Conservation (phyloP, 2,888 invertebrate species). For the Peribatodes rhomboidaria region DNA sequence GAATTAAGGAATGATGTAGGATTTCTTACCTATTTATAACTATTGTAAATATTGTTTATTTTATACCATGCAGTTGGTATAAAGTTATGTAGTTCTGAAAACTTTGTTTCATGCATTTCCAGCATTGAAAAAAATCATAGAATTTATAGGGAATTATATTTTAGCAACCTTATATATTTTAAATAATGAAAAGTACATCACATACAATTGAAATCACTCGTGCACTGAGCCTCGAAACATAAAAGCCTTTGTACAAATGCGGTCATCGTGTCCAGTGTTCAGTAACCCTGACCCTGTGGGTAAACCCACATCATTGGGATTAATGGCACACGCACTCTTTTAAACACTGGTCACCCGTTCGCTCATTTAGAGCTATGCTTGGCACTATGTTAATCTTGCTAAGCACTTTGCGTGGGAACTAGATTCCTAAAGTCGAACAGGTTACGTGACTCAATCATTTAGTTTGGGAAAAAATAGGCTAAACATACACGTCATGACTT, state of each 20-base stretch:
- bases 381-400: background rate
- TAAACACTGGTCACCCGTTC: conserved; percentile 8
- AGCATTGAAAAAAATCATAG: no score
- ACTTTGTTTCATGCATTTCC: no score
- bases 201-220: conserved; percentile 5
- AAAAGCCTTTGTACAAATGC: conserved; percentile 28
- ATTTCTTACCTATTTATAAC: no score
- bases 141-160: no score
- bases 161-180: no score
- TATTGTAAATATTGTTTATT: no score
- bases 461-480: background rate
- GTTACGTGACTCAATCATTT: background rate
- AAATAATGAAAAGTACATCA: background rate
- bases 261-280: conserved; percentile 19
- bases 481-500: background rate
- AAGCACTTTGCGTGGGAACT: conserved; percentile 1
- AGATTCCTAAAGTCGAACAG: background rate
- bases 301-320: conserved; percentile 26
- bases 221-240: conserved; percentile 18
- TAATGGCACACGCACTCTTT: conserved; percentile 20
- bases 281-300: conserved; percentile 27
- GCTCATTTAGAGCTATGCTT: conserved; percentile 11
- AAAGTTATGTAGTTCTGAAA: no score
- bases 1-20: no score
- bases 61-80: no score